These are phyloP conservation scores for Catocala fraxini DNA, from an alignment of 2,888 invertebrate species.

Conservation along the genomic window DNA sequence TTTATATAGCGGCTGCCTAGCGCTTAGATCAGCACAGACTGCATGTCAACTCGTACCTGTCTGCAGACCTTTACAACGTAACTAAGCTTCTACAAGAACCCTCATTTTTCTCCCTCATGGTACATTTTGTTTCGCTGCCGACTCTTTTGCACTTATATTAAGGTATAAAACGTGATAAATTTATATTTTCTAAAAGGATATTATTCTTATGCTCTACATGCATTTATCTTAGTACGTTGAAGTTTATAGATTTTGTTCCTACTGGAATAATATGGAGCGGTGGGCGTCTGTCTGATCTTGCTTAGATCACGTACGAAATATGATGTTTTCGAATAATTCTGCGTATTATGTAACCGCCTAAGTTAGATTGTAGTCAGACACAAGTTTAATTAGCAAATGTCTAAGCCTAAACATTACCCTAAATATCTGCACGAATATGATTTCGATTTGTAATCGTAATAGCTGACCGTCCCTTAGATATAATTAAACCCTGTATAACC, in stretches of 20 bases:
- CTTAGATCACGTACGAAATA: constrained; percentile 3
- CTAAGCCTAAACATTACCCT: neutral
- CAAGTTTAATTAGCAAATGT: constrained; percentile 3
- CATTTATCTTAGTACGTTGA: constrained; percentile 15
- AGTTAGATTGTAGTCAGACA: constrained; percentile 3
- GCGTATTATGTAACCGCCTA: neutral
- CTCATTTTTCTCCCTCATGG: constrained; percentile 26
- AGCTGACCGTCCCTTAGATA: neutral
- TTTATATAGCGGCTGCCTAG: too few relatives aligned
- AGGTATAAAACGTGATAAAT: constrained; percentile 15
- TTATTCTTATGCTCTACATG: constrained; percentile 12
- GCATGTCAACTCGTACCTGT: too few relatives aligned
- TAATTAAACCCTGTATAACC: constrained; percentile 5
- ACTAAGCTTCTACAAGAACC: constrained; percentile 12
- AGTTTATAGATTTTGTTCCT: constrained; percentile 8
- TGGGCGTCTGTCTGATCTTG: constrained; percentile 7
- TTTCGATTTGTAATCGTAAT: too few relatives aligned
- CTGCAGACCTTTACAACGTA: constrained; percentile 4
- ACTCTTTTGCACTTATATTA: constrained; percentile 13
- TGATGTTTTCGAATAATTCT: neutral
- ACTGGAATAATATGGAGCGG: constrained; percentile 7
- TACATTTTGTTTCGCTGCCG: constrained; percentile 16
- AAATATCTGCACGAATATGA: too few relatives aligned
- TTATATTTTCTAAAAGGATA: constrained; percentile 7
- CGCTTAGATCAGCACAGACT: too few relatives aligned